Base-by-base conservation (phyloP, 1,140 invertebrate species). In the Ylistrum balloti region DNA sequence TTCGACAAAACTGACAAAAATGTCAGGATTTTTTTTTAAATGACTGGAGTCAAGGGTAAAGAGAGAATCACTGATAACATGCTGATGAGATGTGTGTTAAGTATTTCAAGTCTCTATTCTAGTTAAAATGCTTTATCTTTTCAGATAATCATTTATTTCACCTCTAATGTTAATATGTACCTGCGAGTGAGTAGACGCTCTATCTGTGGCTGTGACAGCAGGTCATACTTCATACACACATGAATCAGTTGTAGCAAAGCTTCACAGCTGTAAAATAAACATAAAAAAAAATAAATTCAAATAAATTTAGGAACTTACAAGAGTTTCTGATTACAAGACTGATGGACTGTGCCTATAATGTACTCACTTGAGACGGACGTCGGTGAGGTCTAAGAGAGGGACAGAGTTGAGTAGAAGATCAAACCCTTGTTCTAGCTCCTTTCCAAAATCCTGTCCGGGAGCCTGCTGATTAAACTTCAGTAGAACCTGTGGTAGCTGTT, bases 361-460 rank as follows among this genome's bases (percentile, higher is more conserved):
- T 45, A 91, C 94, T 91, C 91, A 96, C 95, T 97, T 98, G 94
- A 98, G 98, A 92, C 98, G 98, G 0, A 97, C 97, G 95, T 99
- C 98, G 96, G 99, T 97, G 88, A 98, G 97, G 96, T 99, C 98
- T 7, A 99, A 96, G 9, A 99, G 95, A 0, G 98, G 98, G 85
- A 97, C 97, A 94, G 98, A 98, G 94, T 98, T 97, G 0, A 99
- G 95, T 0, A 99, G 95, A 85, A 98, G 96, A 22, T 99, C 98
- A 92, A 99, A 97, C 0, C 98, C 98, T 95, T 98, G 97, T 34
- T 98, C 97, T 56, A 99, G 97, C 93, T 98, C 98, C 13, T 48
- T 87, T 32, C 89, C 89, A 86, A 93, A 93, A 74, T 94, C 94
- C 35, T 91, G 88, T 33, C 92, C 93, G n/a, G 92, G 90, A 33